phyloP scores from a whole-genome alignment of 1,140 invertebrate genomes.

The Ptiloglossa arizonensis region DNA sequence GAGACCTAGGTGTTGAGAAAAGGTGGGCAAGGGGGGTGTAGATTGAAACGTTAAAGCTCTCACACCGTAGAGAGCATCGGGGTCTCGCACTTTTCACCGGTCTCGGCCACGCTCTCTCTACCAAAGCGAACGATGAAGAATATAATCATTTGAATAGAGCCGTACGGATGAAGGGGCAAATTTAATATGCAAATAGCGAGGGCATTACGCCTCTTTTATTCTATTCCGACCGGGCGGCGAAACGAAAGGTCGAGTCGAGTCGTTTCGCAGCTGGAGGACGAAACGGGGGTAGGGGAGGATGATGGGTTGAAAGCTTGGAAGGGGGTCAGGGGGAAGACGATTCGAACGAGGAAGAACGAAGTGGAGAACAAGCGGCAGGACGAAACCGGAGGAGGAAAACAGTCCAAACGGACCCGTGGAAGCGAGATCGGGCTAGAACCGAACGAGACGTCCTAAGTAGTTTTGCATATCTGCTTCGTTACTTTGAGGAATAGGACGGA shows the following conservation, averaged over 20 bases:
- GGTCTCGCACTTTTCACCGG: not conserved
- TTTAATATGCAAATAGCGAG: conserved; percentile 72
- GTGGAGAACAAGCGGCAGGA: not conserved
- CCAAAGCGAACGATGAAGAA: conserved; percentile 63
- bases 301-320: conserved; percentile 4
- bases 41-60: conserved; percentile 38
- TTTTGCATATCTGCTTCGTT: conserved; percentile 74
- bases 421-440: no score
- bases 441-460: conserved; percentile 65
- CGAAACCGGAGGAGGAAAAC: not conserved
- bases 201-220: conserved; percentile 68
- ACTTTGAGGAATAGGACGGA: conserved; percentile 66
- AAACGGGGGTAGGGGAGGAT: not conserved
- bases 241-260: conserved; percentile 47
- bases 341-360: conserved; percentile 7
- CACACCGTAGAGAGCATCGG: conserved; percentile 21
- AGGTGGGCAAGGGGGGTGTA: not conserved
- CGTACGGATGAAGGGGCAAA: conserved; percentile 61
- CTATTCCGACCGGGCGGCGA: conserved; percentile 34
- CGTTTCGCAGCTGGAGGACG: conserved; percentile 32
- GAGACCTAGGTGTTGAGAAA: conserved; percentile 42
- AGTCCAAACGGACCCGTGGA: conserved; percentile 18
- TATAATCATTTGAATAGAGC: conserved; percentile 70
- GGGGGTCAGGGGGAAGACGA: conserved; percentile 19
- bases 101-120: not conserved